Evolutionary conservation across 2,797 vertebrate genomes (phyloP).

Genomic region (Gambelia wislizenii): DNA sequence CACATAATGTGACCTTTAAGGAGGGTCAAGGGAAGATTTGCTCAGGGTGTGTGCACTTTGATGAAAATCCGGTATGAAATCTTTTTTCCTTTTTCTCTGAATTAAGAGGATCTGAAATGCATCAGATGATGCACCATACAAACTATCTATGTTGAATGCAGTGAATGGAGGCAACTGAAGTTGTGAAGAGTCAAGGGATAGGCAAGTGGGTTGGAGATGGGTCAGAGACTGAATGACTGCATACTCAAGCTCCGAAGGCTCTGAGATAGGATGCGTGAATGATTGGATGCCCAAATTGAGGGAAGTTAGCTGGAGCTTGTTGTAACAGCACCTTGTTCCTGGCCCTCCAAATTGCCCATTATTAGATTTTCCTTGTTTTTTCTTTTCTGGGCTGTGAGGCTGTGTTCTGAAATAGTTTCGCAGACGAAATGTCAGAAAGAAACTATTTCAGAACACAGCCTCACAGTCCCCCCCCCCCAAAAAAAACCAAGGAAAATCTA

Average conservation of each 20-base stretch:
- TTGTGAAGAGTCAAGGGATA: background rate
- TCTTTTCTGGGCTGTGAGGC: too few species aligned
- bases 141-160: background rate
- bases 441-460: too few species aligned
- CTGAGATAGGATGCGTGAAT: background rate
- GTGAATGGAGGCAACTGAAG: background rate
- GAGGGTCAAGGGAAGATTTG: background rate
- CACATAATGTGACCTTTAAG: background rate
- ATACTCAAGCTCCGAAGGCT: background rate
- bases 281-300: background rate
- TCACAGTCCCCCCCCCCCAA: too few species aligned
- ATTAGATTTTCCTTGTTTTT: too few species aligned
- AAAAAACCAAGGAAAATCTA: too few species aligned
- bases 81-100: background rate
- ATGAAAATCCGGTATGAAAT: background rate
- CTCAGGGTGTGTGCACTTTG: background rate
- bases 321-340: too few species aligned
- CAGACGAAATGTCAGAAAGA: too few species aligned
- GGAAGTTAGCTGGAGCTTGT: too few species aligned
- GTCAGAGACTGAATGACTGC: background rate
- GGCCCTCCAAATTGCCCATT: too few species aligned
- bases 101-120: background rate
- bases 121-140: background rate
- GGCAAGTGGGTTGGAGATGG: background rate
- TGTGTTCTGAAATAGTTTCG: too few species aligned